Base-by-base conservation (phyloP, 2,797 vertebrate species). In the Cryptoprocta ferox region DNA sequence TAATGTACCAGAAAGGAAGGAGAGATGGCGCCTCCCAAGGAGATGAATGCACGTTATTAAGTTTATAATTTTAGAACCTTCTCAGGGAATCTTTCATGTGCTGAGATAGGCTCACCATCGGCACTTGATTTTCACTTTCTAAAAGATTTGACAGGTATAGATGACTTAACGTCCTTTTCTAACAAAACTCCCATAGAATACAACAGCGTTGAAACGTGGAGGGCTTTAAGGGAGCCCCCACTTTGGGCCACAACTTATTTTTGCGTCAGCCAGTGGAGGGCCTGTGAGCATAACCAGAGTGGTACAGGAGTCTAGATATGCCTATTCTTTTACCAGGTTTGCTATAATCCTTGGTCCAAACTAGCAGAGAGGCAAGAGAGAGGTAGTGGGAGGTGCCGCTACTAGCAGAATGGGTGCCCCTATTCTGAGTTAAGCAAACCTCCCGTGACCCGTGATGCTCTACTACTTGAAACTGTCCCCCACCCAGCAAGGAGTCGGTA, bases 61-160 rank as follows among this genome's bases (percentile, higher is more conserved):
- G 15, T 94, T 78, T 16, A 42, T 86, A 53, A 89, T 81, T 96
- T 91, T 93, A 98, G 89, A 92, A 92, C 37, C 50, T 66, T 78
- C 28, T 6, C 4, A 6, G 68, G 2, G 30, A 75, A 39, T 93
- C 61, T 96, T 93, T 89, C 16, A 6, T 13, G 45, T 68, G 42
- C 32, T 0, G 0, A 8, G 5, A 7, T 12, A 9, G 45, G 39
- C 71, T 81, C 53, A 94, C 63, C 16, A 70, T 0, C 59, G 21
- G 32, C 0, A 0, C 39, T 94, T 37, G 39, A 0, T 82, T 68
- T 82, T 76, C 12, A 48, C 42, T 45, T 93, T 94, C 53, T 85
- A 79, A 78, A 90, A 13, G 12, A 28, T 48, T 32, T 32, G 35
- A 73, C 48, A 88, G 37, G 30, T 45, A 3, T 35, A 84, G 19